Percentiles rank a stretch among this genome's conserved stretches.
Evolutionary conservation across 2,797 vertebrate species (phyloP).

Genomic region (Catamblyrhynchus diadema): DNA sequence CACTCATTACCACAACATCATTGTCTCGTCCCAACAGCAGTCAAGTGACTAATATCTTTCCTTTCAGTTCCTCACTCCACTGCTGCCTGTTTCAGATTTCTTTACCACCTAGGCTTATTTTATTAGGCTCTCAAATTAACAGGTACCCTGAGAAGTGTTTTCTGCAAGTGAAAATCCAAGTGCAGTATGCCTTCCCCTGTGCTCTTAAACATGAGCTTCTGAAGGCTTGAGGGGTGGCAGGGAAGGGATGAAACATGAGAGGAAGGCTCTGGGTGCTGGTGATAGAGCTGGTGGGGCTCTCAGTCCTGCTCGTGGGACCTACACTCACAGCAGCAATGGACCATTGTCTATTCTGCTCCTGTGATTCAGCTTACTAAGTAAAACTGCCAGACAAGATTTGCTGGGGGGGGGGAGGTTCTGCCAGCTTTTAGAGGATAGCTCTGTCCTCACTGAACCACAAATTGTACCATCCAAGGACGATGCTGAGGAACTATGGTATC

Average conservation of each 20-base stretch:
- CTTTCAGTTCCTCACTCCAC: constrained; percentile 15
- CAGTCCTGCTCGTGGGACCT: background rate
- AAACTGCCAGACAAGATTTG: constrained; percentile 45
- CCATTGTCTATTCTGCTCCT: background rate
- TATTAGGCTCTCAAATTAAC: background rate
- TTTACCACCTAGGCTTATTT: background rate
- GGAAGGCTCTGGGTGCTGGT: background rate
- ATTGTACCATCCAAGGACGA: constrained; percentile 36
- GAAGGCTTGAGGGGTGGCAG: background rate
- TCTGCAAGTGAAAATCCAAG: background rate
- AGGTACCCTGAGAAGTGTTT: background rate
- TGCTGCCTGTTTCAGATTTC: background rate
- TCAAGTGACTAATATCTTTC: background rate
- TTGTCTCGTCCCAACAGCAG: background rate
- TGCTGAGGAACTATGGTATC: background rate
- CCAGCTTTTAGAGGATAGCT: background rate
- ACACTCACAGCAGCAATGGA: background rate
- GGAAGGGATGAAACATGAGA: background rate
- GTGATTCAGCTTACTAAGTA: constrained; percentile 24
- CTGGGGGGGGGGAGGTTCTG: background rate
- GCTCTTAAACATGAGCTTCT: background rate
- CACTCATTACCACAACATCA: background rate
- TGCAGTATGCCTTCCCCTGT: accelerated
- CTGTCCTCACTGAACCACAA: constrained; percentile 35
- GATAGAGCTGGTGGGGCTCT: background rate